Conservation (phyloP, 2,888 invertebrate genomes). For the Bedellia somnulentella region DNA sequence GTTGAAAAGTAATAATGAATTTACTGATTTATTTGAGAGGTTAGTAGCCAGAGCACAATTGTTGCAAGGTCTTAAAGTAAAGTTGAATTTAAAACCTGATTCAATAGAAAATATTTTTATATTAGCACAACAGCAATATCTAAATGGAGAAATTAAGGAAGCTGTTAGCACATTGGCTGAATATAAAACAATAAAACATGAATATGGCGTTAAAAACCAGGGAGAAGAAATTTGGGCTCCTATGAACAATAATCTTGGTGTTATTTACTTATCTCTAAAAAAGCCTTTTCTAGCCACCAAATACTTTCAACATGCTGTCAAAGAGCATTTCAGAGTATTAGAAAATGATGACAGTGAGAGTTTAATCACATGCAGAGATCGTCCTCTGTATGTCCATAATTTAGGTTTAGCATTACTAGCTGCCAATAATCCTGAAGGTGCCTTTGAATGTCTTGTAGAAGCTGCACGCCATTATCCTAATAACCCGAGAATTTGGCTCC, state of each 20-base stretch:
- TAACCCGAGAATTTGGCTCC: slow-evolving; percentile 88
- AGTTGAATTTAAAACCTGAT: slow-evolving; percentile 31
- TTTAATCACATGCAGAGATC: slow-evolving; percentile 39
- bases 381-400: slow-evolving; percentile 76
- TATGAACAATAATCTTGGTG: slow-evolving; percentile 80
- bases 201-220: slow-evolving; percentile 38
- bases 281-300: slow-evolving; percentile 80
- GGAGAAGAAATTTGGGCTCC: slow-evolving; percentile 56
- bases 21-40: slow-evolving; percentile 34
- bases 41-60: slow-evolving; percentile 40
- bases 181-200: slow-evolving; percentile 34
- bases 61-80: slow-evolving; percentile 28
- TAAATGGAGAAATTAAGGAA: slow-evolving; percentile 43
- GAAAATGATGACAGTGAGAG: slow-evolving; percentile 41
- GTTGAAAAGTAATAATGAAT: slow-evolving; percentile 28
- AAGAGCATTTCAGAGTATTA: slow-evolving; percentile 65
- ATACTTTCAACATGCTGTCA: slow-evolving; percentile 77
- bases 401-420: slow-evolving; percentile 82
- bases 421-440: slow-evolving; percentile 77
- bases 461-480: slow-evolving; percentile 83
- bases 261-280: slow-evolving; percentile 77
- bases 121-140: slow-evolving; percentile 42
- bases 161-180: slow-evolving; percentile 35
- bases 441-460: slow-evolving; percentile 89
- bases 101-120: slow-evolving; percentile 48